A percentile compares a stretch with the other conserved stretches of the same genome.
Evolutionary conservation across 2,113 vertebrate genomes (phyloP).

Genomic region (Python bivittatus): DNA sequence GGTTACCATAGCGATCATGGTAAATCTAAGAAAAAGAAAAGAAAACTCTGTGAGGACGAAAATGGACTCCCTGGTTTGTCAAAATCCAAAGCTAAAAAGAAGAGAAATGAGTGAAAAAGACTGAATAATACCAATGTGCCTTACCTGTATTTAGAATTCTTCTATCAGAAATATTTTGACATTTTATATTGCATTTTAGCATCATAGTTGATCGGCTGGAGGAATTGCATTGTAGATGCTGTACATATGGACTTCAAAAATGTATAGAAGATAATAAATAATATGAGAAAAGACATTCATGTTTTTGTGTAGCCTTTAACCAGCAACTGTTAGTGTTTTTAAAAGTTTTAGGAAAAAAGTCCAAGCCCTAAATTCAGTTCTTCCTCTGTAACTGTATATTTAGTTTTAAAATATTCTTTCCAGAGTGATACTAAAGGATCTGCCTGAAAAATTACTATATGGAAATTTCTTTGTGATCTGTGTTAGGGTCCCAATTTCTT

Average conservation of each 20-base stretch:
- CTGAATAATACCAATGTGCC: conserved; percentile 32
- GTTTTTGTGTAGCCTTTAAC: not conserved
- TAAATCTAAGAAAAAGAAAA: conserved; percentile 82
- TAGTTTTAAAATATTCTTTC: not conserved
- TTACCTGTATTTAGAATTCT: conserved; percentile 1
- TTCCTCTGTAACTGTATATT: not conserved
- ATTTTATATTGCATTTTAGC: conserved; percentile 47
- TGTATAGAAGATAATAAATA: not conserved
- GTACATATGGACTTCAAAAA: not conserved
- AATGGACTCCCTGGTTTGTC: conserved; percentile 50
- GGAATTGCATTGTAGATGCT: not conserved
- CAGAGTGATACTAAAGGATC: not conserved
- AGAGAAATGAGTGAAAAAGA: conserved; percentile 65
- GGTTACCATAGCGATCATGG: conserved; percentile 82
- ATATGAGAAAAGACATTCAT: not conserved
- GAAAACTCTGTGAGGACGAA: conserved; percentile 53
- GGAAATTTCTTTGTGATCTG: not conserved
- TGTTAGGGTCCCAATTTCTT: not conserved
- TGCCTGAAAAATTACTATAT: not conserved
- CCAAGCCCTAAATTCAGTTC: not conserved
- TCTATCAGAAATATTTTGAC: not conserved
- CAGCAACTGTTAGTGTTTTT: not conserved
- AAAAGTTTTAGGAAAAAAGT: not conserved
- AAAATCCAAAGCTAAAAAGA: conserved; percentile 76
- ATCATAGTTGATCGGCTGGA: not conserved